A percentile compares a stretch with the other conserved stretches of the same genome.
phyloP scores from a whole-genome alignment of 2,888 invertebrate species.

The Colostygia pectinataria region DNA sequence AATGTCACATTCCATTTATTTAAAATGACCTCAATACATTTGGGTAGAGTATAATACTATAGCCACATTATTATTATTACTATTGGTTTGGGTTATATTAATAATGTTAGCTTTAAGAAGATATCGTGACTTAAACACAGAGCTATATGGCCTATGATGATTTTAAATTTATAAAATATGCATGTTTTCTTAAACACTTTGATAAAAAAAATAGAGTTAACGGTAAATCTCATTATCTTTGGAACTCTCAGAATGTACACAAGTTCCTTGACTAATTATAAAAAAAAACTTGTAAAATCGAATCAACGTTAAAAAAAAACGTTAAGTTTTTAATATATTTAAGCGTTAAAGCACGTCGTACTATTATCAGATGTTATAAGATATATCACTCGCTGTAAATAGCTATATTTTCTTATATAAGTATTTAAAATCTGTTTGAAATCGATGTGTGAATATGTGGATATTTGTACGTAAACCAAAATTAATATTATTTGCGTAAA shows the following conservation, averaged over 20 bases:
- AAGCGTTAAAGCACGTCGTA: conserved; percentile 13
- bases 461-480: conserved; percentile 3
- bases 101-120: conserved; percentile 10
- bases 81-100: conserved; percentile 12
- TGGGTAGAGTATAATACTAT: background rate
- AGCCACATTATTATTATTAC: background rate
- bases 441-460: conserved; percentile 6
- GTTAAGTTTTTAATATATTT: conserved; percentile 6
- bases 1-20: conserved; percentile 24
- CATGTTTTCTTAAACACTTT: background rate
- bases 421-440: conserved; percentile 8
- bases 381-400: conserved; percentile 23
- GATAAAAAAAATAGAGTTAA: too few relatives aligned
- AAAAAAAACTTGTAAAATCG: background rate
- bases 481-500: conserved; percentile 5
- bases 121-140: conserved; percentile 5
- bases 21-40: conserved; percentile 4
- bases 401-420: conserved; percentile 12
- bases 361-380: conserved; percentile 7
- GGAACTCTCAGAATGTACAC: background rate
- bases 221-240: conserved; percentile 1
- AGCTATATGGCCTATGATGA: conserved; percentile 15
- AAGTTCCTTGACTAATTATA: conserved; percentile 13
- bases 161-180: background rate
- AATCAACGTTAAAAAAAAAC: too few relatives aligned